Conservation (phyloP, 2,113 vertebrate genomes). For the Oplegnathus fasciatus region DNA sequence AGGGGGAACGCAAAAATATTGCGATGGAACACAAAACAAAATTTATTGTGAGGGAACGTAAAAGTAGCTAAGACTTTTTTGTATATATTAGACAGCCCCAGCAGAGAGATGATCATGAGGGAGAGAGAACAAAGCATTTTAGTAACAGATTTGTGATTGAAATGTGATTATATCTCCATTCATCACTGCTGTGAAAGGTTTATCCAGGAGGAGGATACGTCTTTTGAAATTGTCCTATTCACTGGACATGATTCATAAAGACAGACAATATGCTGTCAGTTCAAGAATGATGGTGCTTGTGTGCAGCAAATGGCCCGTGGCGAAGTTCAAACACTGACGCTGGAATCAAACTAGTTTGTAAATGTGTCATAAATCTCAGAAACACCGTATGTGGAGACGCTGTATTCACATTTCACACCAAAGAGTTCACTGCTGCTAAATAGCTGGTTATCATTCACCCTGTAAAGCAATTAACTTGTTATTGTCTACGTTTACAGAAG, state of each 20-base stretch:
- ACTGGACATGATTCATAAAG: constrained; percentile 63
- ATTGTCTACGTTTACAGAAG: constrained; percentile 80
- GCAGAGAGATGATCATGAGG: too few relatives aligned
- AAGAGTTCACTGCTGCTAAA: constrained; percentile 48
- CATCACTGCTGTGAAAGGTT: constrained; percentile 73
- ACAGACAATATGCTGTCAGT: constrained; percentile 66
- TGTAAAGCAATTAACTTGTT: constrained; percentile 80
- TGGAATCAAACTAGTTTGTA: constrained; percentile 73
- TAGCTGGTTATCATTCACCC: constrained; percentile 78
- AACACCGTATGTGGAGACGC: constrained; percentile 53
- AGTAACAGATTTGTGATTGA: constrained; percentile 46
- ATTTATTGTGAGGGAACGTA: too few relatives aligned
- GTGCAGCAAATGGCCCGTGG: constrained; percentile 76
- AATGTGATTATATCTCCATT: constrained; percentile 70
- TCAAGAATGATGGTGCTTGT: constrained; percentile 80
- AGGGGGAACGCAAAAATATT: too few relatives aligned
- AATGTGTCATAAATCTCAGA: constrained; percentile 82
- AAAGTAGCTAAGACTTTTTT: too few relatives aligned
- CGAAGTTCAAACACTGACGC: constrained; percentile 73
- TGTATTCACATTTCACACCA: background rate
- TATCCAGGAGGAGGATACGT: constrained; percentile 69
- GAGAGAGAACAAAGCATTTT: constrained; percentile 37
- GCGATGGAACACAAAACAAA: too few relatives aligned
- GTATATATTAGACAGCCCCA: too few relatives aligned
- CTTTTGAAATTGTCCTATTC: constrained; percentile 43